phyloP scores from a whole-genome alignment of 92 coral and sea anemone genomes.

The Epizoanthus scotinus region DNA sequence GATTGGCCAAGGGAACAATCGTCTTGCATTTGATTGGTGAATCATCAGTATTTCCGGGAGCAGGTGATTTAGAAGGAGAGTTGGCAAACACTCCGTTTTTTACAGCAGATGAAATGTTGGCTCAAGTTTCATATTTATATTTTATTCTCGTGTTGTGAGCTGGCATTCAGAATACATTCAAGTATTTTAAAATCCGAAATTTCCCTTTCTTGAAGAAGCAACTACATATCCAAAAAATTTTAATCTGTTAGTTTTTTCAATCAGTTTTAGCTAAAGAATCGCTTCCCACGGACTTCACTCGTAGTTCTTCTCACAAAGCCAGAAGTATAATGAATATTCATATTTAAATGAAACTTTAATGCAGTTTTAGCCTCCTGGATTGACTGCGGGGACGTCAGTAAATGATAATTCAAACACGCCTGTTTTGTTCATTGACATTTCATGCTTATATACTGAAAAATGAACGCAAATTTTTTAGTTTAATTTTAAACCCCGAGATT shows the following conservation, averaged over 20 bases:
- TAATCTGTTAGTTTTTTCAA: background rate
- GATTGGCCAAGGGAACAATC: slow-evolving; percentile 23
- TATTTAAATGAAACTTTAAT: slow-evolving; percentile 11
- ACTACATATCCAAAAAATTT: too few species aligned
- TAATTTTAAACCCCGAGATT: too few species aligned
- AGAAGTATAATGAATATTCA: background rate
- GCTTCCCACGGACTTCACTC: background rate
- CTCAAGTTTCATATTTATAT: too few species aligned
- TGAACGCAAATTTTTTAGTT: too few species aligned
- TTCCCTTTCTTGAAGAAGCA: too few species aligned
- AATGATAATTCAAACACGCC: too few species aligned
- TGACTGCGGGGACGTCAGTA: background rate
- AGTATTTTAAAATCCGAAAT: too few species aligned
- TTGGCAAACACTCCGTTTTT: background rate
- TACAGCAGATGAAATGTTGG: background rate
- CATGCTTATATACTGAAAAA: too few species aligned
- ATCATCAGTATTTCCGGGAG: background rate
- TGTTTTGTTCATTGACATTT: too few species aligned
- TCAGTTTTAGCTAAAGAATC: background rate
- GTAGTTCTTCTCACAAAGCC: background rate
- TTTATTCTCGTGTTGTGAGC: too few species aligned
- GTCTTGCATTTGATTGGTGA: slow-evolving; percentile 10
- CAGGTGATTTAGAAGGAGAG: slow-evolving; percentile 13
- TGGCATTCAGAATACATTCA: too few species aligned
- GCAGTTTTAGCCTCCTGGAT: background rate